Evolutionary conservation across 2,888 invertebrate species (phyloP).

Genomic region (Phalera bucephala): DNA sequence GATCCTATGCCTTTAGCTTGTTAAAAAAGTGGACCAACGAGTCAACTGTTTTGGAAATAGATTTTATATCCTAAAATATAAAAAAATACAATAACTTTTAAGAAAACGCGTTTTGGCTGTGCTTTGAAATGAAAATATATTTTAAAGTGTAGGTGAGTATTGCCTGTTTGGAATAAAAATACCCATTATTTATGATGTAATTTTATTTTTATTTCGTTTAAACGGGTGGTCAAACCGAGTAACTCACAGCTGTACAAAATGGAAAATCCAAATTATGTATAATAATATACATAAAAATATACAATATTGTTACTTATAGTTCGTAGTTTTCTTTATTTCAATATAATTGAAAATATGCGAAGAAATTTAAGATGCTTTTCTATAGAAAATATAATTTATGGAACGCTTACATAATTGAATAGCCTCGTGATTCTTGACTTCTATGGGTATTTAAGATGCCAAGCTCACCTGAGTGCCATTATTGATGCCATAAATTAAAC

Average conservation of each 20-base stretch:
- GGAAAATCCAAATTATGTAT: no score
- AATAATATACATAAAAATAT: no score
- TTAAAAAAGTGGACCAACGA: slow-evolving; percentile 75
- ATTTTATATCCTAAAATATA: slow-evolving; percentile 60
- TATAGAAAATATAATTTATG: no score
- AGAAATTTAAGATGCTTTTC: no score
- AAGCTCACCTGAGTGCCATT: no score
- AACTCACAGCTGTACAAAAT: no score
- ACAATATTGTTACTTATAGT: no score
- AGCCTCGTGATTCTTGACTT: no score
- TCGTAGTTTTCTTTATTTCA: slow-evolving; percentile 23
- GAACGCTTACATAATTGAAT: no score
- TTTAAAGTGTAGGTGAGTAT: neutral
- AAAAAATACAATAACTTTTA: slow-evolving; percentile 50
- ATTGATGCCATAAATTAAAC: no score
- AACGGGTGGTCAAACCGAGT: slow-evolving; percentile 29
- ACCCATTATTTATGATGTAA: slow-evolving; percentile 6
- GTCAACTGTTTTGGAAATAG: slow-evolving; percentile 72
- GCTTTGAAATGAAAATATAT: slow-evolving; percentile 58
- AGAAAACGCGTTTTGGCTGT: slow-evolving; percentile 71
- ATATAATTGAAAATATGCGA: slow-evolving; percentile 21
- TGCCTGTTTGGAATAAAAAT: slow-evolving; percentile 20
- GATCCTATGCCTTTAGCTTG: slow-evolving; percentile 73
- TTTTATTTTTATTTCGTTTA: slow-evolving; percentile 12
- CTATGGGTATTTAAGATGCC: no score